These are phyloP conservation scores for Benthosema pterotum DNA, from an alignment of 2,797 vertebrate species.

Conservation along the genomic window DNA sequence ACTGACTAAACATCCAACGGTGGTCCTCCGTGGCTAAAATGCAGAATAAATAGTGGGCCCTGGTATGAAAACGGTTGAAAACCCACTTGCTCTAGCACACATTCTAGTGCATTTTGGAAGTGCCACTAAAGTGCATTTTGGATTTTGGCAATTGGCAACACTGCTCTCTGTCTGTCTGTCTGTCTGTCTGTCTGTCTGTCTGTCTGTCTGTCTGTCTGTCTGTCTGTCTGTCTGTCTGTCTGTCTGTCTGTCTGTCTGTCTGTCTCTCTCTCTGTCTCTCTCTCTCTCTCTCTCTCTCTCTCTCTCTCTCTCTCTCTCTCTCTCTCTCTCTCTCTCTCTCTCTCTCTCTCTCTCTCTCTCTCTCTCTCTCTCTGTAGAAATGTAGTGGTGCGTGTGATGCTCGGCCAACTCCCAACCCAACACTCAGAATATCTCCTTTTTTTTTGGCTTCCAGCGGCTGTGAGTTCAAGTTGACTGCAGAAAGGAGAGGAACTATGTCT, in stretches of 20 bases:
- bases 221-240: slow-evolving; percentile 36
- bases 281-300: background rate
- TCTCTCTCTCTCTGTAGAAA: slow-evolving; percentile 47
- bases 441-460: slow-evolving; percentile 31
- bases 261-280: slow-evolving; percentile 22
- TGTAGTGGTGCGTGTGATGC: slow-evolving; percentile 65
- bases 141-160: too few species aligned
- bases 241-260: slow-evolving; percentile 35
- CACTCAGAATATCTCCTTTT: slow-evolving; percentile 55
- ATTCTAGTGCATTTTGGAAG: too few species aligned
- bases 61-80: too few species aligned
- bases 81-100: too few species aligned
- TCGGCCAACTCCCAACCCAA: slow-evolving; percentile 64
- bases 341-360: slow-evolving; percentile 41
- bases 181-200: slow-evolving; percentile 37
- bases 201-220: slow-evolving; percentile 24
- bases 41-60: too few species aligned
- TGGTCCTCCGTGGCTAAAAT: too few species aligned
- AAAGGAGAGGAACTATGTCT: slow-evolving; percentile 53
- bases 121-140: too few species aligned
- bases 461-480: slow-evolving; percentile 54
- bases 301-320: background rate
- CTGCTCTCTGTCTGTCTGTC: slow-evolving; percentile 34
- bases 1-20: too few species aligned
- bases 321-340: too few species aligned